These are phyloP conservation scores for Beaufortia kweichowensis DNA, from an alignment of 2,113 vertebrate species.

Conservation along the genomic window DNA sequence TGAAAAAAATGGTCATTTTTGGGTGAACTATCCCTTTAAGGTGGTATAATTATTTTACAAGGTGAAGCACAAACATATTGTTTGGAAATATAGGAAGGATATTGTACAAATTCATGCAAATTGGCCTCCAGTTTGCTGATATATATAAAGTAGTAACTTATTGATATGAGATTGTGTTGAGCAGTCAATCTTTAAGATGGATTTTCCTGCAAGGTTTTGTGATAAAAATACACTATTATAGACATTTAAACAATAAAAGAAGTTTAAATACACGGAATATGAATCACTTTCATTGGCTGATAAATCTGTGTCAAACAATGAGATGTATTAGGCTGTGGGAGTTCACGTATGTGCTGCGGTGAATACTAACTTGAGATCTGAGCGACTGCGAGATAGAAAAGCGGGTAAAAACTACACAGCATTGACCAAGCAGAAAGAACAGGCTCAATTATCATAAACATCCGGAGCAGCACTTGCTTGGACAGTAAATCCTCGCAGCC, in stretches of 20 bases:
- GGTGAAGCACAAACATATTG: too few relatives aligned
- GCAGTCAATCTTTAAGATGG: too few relatives aligned
- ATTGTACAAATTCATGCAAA: too few relatives aligned
- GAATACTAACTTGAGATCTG: slow-evolving; percentile 32
- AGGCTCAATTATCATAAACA: slow-evolving; percentile 76
- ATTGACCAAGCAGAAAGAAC: slow-evolving; percentile 58
- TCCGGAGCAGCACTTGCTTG: slow-evolving; percentile 63
- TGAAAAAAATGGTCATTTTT: too few relatives aligned
- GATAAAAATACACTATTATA: slow-evolving; percentile 20
- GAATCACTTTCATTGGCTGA: slow-evolving; percentile 22
- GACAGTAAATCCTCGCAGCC: slow-evolving; percentile 61
- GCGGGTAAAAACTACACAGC: slow-evolving; percentile 41
- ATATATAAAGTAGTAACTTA: too few relatives aligned
- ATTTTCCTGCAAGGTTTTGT: not conserved
- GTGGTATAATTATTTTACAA: too few relatives aligned
- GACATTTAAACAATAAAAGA: slow-evolving; percentile 29
- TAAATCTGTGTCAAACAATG: slow-evolving; percentile 16
- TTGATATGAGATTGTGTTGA: too few relatives aligned
- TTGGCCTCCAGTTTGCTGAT: too few relatives aligned
- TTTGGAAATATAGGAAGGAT: too few relatives aligned
- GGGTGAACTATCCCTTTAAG: too few relatives aligned
- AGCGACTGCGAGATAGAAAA: slow-evolving; percentile 49
- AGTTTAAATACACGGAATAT: slow-evolving; percentile 33
- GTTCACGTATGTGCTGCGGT: slow-evolving; percentile 11
- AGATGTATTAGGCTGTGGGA: slow-evolving; percentile 38